Evolutionary conservation across 2,888 invertebrate species (phyloP).

Genomic region (Mongoloraphidia duomilia): DNA sequence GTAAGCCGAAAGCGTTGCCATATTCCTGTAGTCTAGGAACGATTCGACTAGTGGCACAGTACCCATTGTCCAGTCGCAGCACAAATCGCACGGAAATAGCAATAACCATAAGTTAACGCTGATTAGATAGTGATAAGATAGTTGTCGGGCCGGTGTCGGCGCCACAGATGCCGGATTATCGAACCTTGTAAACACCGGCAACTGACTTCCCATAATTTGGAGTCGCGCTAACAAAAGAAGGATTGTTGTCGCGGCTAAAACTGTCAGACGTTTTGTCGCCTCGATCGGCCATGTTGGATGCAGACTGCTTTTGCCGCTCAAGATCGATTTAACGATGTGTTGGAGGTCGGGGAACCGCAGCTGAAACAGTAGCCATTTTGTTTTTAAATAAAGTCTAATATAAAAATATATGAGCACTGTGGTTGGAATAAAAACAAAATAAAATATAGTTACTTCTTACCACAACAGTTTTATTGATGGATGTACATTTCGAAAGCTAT

Average conservation of each 20-base stretch:
- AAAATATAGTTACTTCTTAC: too few relatives aligned
- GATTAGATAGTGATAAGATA: conserved; percentile 86
- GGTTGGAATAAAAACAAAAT: too few relatives aligned
- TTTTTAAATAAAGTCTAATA: too few relatives aligned
- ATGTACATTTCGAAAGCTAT: too few relatives aligned
- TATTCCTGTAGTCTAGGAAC: conserved; percentile 64
- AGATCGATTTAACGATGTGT: conserved; percentile 30
- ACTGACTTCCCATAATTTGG: conserved; percentile 90
- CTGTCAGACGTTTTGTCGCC: conserved; percentile 59
- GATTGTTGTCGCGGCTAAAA: conserved; percentile 66
- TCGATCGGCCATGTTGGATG: conserved; percentile 44
- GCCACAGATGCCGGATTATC: conserved; percentile 95
- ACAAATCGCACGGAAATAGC: conserved; percentile 75
- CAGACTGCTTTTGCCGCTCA: conserved; percentile 38
- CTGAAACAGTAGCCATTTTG: conserved; percentile 22
- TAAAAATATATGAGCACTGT: too few relatives aligned
- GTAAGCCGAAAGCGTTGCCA: conserved; percentile 61
- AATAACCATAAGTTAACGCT: conserved; percentile 84
- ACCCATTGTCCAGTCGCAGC: conserved; percentile 99
- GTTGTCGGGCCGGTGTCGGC: conserved; percentile 64
- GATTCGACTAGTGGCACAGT: conserved; percentile 76
- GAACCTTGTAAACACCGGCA: conserved; percentile 91
- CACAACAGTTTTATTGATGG: too few relatives aligned
- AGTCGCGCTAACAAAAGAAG: conserved; percentile 70
- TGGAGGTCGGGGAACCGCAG: conserved; percentile 34